Conservation (phyloP, 2,113 vertebrate genomes). For the Myrmecobius fasciatus region DNA sequence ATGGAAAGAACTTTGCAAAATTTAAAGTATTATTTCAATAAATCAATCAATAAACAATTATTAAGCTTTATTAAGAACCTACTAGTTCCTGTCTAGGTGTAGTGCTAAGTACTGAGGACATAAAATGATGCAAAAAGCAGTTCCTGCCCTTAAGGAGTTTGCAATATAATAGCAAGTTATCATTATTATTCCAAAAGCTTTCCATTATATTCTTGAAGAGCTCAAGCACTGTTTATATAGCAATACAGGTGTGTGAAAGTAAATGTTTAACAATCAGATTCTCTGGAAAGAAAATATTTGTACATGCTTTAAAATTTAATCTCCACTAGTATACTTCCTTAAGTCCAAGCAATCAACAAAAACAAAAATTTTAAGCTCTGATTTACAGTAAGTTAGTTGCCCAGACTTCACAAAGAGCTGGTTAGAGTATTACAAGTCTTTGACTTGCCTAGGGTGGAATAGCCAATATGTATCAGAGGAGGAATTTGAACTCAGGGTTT, state of each 20-base stretch:
- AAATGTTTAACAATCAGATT: not conserved
- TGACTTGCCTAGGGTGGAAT: not conserved
- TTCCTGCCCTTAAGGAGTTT: not conserved
- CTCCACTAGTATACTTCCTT: not conserved
- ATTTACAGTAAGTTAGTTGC: not conserved
- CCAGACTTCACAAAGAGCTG: not conserved
- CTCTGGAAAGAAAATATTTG: not conserved
- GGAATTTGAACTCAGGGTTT: not conserved
- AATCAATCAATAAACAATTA: not conserved
- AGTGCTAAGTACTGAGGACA: not conserved
- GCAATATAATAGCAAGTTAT: not conserved
- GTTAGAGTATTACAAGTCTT: not conserved
- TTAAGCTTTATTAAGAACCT: not conserved
- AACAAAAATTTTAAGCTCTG: not conserved
- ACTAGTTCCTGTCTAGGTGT: not conserved
- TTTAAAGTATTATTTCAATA: not conserved
- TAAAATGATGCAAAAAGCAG: not conserved
- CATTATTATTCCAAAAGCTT: not conserved
- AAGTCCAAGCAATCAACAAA: not conserved
- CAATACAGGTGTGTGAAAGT: not conserved
- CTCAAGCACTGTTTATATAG: not conserved
- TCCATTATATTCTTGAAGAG: not conserved
- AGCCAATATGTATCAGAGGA: not conserved
- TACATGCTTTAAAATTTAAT: not conserved
- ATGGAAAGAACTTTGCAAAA: not conserved